Conservation (phyloP, 2,113 vertebrate genomes). For the Engraulis encrasicolus region DNA sequence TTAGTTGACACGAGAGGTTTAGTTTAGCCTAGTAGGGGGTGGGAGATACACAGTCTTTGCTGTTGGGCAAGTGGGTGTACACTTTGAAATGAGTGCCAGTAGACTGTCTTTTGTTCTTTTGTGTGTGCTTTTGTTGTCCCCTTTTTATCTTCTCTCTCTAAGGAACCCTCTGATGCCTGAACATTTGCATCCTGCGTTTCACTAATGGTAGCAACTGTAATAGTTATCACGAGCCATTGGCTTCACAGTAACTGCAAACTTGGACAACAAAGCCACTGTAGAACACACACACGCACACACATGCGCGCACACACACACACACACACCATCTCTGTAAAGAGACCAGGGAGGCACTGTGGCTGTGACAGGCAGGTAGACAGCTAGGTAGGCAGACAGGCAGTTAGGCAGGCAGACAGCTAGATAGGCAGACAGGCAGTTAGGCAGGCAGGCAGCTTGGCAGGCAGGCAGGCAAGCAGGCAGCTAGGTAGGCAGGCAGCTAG, state of each 20-base stretch:
- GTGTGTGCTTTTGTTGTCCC: not conserved
- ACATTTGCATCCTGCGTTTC: not conserved
- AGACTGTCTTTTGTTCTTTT: not conserved
- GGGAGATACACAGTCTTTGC: not conserved
- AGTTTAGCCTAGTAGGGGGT: slow-evolving; percentile 30
- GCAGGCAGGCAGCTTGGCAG: too few relatives aligned
- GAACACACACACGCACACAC: not conserved
- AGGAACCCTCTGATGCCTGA: not conserved
- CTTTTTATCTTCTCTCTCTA: not conserved
- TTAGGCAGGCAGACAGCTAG: too few relatives aligned
- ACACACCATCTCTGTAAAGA: not conserved
- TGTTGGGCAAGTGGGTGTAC: not conserved
- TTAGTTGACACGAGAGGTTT: not conserved
- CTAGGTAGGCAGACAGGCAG: too few relatives aligned
- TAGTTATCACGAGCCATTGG: not conserved
- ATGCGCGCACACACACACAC: not conserved
- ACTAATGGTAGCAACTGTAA: not conserved
- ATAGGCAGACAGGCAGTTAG: too few relatives aligned
- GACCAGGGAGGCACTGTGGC: slow-evolving; percentile 32
- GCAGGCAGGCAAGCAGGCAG: too few relatives aligned
- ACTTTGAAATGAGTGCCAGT: not conserved
- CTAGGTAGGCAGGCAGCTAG: too few relatives aligned
- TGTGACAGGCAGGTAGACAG: too few relatives aligned
- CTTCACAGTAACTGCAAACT: not conserved
- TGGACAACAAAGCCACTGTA: not conserved